phyloP scores from a whole-genome alignment of 2,113 vertebrate genomes.

The Hirundichthys speculiger region DNA sequence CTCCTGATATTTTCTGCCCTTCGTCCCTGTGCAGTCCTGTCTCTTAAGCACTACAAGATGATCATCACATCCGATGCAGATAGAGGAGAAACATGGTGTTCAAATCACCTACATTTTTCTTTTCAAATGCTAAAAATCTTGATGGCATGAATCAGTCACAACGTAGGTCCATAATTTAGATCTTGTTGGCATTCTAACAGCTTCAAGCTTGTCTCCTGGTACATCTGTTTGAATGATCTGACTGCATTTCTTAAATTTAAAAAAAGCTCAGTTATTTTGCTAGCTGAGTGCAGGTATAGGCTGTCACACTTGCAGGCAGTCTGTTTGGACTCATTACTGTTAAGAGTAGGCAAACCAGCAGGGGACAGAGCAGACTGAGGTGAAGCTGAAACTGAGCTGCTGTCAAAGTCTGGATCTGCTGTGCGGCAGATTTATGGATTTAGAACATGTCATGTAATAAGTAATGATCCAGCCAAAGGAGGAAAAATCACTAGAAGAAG shows the following conservation, averaged over 20 bases:
- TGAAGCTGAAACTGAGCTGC: slow-evolving; percentile 56
- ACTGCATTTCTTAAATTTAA: slow-evolving; percentile 31
- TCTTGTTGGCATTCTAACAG: background rate
- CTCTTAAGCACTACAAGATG: slow-evolving; percentile 13
- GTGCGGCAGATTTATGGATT: slow-evolving; percentile 47
- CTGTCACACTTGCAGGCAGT: slow-evolving; percentile 36
- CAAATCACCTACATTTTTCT: background rate
- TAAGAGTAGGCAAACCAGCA: slow-evolving; percentile 39
- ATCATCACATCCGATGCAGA: slow-evolving; percentile 8
- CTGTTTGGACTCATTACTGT: slow-evolving; percentile 50
- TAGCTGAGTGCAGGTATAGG: slow-evolving; percentile 23
- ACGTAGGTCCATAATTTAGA: background rate
- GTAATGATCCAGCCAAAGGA: slow-evolving; percentile 59
- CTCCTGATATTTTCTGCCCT: slow-evolving; percentile 8
- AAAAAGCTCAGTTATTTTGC: slow-evolving; percentile 41
- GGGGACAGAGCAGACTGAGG: slow-evolving; percentile 35
- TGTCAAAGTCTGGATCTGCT: slow-evolving; percentile 60
- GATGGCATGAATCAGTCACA: background rate
- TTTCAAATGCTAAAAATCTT: background rate
- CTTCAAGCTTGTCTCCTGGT: background rate
- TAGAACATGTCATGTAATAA: slow-evolving; percentile 41
- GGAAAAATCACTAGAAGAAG: slow-evolving; percentile 19
- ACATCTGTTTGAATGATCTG: slow-evolving; percentile 12
- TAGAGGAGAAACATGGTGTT: slow-evolving; percentile 15
- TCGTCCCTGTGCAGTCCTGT: slow-evolving; percentile 7